These are phyloP conservation scores for Drosophila cardini DNA, from an alignment of 1,140 invertebrate species.

Conservation along the genomic window DNA sequence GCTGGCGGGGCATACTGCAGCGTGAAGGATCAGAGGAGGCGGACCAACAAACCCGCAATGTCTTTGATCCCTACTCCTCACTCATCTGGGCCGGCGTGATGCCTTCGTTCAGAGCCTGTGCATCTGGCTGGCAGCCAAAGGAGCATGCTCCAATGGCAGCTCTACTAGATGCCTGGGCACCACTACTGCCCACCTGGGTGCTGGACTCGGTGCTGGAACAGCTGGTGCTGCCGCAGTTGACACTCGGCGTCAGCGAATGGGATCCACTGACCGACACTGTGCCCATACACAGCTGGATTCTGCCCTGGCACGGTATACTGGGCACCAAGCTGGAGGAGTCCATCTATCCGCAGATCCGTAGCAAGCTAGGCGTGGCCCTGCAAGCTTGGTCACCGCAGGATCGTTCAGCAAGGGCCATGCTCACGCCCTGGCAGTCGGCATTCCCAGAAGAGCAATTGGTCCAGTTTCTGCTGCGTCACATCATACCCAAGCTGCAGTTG, in stretches of 20 bases:
- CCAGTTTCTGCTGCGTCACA: conserved; percentile 94
- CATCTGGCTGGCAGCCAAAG: conserved; percentile 89
- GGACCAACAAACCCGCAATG: conserved; percentile 85
- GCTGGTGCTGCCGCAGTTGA: conserved; percentile 91
- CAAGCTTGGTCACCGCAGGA: conserved; percentile 97
- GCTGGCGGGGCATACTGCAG: conserved; percentile 89
- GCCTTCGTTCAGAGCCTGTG: conserved; percentile 87
- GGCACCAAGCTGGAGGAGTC: conserved; percentile 89
- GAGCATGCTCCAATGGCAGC: conserved; percentile 90
- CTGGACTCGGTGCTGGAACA: conserved; percentile 93
- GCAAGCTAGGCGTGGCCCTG: conserved; percentile 95
- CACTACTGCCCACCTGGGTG: conserved; percentile 93
- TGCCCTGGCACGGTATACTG: conserved; percentile 91
- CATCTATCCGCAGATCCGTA: conserved; percentile 96
- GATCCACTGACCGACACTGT: conserved; percentile 97
- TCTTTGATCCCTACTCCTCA: conserved; percentile 91
- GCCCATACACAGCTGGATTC: conserved; percentile 98
- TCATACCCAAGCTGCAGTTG: conserved; percentile 94
- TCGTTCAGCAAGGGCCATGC: conserved; percentile 94
- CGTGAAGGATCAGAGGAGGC: conserved; percentile 31
- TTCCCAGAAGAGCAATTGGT: conserved; percentile 93
- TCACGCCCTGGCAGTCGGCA: conserved; percentile 96
- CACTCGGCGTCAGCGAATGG: conserved; percentile 94
- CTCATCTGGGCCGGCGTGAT: conserved; percentile 96
- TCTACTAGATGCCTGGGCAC: conserved; percentile 92